phyloP scores from a whole-genome alignment of 2,888 invertebrate genomes.

The Melanchra persicariae region DNA sequence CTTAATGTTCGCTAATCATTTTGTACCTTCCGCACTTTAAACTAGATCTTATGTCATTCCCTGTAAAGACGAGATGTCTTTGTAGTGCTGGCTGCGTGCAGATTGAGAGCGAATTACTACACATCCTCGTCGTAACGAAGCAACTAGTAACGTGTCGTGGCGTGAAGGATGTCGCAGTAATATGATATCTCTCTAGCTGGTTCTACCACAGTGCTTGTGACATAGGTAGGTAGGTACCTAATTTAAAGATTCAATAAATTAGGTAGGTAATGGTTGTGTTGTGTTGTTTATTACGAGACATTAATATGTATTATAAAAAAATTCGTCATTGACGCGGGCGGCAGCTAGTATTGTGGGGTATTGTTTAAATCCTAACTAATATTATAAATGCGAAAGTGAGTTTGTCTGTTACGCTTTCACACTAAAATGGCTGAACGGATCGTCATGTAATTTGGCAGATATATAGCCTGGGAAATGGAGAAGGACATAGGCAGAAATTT shows the following conservation, averaged over 20 bases:
- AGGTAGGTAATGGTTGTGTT: background rate
- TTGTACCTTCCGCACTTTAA: conserved; percentile 17
- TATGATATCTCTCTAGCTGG: background rate
- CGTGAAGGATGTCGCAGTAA: conserved; percentile 23
- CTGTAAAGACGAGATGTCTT: conserved; percentile 32
- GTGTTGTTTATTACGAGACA: too few relatives aligned
- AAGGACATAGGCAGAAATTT: too few relatives aligned
- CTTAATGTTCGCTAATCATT: conserved; percentile 44
- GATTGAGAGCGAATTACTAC: conserved; percentile 47
- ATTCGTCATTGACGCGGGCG: too few relatives aligned
- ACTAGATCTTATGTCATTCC: conserved; percentile 34
- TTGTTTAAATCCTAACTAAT: too few relatives aligned
- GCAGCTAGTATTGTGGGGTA: too few relatives aligned
- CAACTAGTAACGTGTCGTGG: conserved; percentile 22
- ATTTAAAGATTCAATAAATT: background rate
- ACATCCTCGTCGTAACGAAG: conserved; percentile 50
- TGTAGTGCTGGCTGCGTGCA: background rate
- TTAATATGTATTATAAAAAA: too few relatives aligned
- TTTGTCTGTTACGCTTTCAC: too few relatives aligned
- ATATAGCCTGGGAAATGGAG: too few relatives aligned
- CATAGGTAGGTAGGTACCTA: background rate
- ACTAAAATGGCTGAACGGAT: too few relatives aligned
- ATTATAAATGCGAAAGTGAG: too few relatives aligned
- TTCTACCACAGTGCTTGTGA: background rate
- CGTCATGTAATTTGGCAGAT: too few relatives aligned